Base-by-base conservation (phyloP, 2,888 invertebrate species). In the Oegoconia quadripuncta region DNA sequence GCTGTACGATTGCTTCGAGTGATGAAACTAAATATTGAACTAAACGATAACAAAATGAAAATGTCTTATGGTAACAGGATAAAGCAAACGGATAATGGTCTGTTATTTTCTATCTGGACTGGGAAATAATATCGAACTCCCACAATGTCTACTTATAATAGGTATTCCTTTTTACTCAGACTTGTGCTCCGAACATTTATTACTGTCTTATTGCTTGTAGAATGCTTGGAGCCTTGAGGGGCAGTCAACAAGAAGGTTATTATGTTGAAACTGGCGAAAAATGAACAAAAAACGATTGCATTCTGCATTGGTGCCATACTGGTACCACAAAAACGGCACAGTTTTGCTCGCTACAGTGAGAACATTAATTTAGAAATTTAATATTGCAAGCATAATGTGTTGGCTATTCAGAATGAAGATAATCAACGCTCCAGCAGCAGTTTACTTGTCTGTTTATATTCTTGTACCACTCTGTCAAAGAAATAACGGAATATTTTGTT, bases 201-300 rank as follows among this genome's bases (percentile, higher is more conserved):
- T 84, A 86, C 84, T 76, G 73, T 78, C 81, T 84, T 84, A 86
- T 84, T 84, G 83, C 78, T 78, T 71, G 81, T 74, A 73, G 68
- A 82, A 76, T 74, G 80, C 74, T 77, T 64, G 56, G 64, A 73
- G 76, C 74, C 68, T 69, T 48, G 62, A 62, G 72, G 78, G 74
- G 66, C 69, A 74, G 77, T 79, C 79, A 81, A 82, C 83, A 78
- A 76, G 74, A 72, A 73, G 74, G 76, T 84, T 86, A 84, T 86
- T 86, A 86, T 83, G 84, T 84, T 77, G 82, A 69, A 64, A 74
- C 74, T 73, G 64, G 77, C 72, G 69, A 75, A 82, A 81, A 83
- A 78, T 77, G 79, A 81, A 61, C 80, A 75, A 75, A 68, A 77
- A 75, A 74, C 64, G 65, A n/a, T 66, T 69, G 73, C 74, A 70